Percentiles rank a stretch among this genome's conserved stretches.
phyloP scores from a whole-genome alignment of 1,140 invertebrate genomes.

The Uloborus diversus region DNA sequence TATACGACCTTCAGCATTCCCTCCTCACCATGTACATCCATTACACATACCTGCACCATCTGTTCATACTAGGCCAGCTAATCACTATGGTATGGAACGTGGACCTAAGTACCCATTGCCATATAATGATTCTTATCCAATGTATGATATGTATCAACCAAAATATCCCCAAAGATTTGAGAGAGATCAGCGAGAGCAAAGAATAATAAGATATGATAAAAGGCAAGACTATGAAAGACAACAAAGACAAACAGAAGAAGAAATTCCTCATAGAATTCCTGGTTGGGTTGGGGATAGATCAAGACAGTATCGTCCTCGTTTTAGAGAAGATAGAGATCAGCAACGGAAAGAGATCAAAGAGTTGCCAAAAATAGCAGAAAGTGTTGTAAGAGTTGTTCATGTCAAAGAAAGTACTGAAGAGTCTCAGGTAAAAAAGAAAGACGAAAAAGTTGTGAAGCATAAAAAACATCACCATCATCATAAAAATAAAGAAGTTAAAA shows the following conservation, averaged over 20 bases:
- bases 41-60: constrained; percentile 14
- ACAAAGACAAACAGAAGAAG: constrained; percentile 6
- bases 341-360: constrained; percentile 44
- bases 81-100: constrained; percentile 25
- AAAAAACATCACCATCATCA: constrained; percentile 52
- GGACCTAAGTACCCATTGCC: constrained; percentile 5
- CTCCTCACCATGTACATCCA: constrained; percentile 24
- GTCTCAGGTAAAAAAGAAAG: constrained; percentile 54
- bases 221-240: constrained; percentile 35
- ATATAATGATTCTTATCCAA: constrained; percentile 20
- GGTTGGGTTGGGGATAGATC: constrained; percentile 41
- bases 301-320: constrained; percentile 33
- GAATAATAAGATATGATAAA: constrained; percentile 33
- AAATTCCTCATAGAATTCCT: constrained; percentile 34
- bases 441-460: constrained; percentile 29
- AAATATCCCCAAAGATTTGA: constrained; percentile 36
- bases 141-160: constrained; percentile 18
- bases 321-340: constrained; percentile 21
- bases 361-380: constrained; percentile 29
- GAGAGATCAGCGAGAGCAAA: constrained; percentile 13
- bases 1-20: constrained; percentile 10
- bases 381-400: constrained; percentile 39
- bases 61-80: constrained; percentile 11
- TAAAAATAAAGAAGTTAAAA: constrained; percentile 37
- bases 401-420: constrained; percentile 58